Conservation (phyloP, 2,113 vertebrate species). For the Motacilla alba region DNA sequence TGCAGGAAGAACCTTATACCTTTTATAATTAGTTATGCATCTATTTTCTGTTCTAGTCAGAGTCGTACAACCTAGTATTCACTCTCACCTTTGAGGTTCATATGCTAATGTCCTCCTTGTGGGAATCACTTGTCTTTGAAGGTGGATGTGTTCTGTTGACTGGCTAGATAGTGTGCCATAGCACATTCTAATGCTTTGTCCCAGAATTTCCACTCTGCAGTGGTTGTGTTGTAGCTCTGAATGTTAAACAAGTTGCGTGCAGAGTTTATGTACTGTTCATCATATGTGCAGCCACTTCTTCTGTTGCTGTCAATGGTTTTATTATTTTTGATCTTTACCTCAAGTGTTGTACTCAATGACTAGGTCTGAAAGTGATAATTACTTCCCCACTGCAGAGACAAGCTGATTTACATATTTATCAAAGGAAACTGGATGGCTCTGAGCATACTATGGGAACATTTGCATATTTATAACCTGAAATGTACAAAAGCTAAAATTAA, state of each 20-base stretch:
- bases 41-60: background rate
- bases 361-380: conserved; percentile 63
- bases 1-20: background rate
- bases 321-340: conserved; percentile 49
- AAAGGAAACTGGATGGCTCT: conserved; percentile 35
- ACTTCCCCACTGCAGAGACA: conserved; percentile 28
- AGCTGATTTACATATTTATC: conserved; percentile 60
- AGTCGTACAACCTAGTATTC: background rate
- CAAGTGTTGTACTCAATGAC: conserved; percentile 32
- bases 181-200: background rate
- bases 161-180: background rate
- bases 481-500: conserved; percentile 32
- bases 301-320: conserved; percentile 36
- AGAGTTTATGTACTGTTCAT: conserved; percentile 22
- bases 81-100: background rate
- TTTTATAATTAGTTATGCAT: background rate
- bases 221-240: background rate
- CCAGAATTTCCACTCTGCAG: background rate
- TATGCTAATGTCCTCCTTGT: background rate
- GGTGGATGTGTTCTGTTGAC: background rate
- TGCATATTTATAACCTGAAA: conserved; percentile 51
- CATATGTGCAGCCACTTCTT: conserved; percentile 35
- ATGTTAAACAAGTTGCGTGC: conserved; percentile 11
- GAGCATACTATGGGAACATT: conserved; percentile 7
- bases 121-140: background rate